A percentile compares a stretch with the other conserved stretches of the same genome.
Evolutionary conservation across 2,888 invertebrate genomes (phyloP).

Genomic region (Pseudococcus jackbeardsleyi): DNA sequence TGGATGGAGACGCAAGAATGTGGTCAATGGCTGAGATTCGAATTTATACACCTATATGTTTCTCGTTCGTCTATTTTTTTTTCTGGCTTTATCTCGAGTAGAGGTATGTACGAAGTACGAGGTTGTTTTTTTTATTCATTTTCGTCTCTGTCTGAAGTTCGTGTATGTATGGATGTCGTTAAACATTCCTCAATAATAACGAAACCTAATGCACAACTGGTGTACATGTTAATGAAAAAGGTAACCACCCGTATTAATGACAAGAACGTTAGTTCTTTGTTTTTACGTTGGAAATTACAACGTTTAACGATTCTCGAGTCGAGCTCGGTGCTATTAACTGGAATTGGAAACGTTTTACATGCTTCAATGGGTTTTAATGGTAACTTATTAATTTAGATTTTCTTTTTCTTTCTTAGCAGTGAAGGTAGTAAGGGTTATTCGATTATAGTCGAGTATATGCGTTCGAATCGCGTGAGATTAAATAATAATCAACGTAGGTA

Average conservation of each 20-base stretch:
- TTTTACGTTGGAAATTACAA: constrained; percentile 25
- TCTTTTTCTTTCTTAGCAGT: background rate
- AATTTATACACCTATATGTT: background rate
- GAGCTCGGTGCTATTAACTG: background rate
- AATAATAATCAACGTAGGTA: background rate
- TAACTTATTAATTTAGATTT: constrained; percentile 27
- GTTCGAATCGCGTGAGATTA: background rate
- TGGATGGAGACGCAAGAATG: background rate
- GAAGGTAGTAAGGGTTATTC: background rate
- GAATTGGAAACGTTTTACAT: constrained; percentile 50
- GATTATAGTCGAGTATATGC: background rate
- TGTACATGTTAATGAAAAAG: constrained; percentile 54
- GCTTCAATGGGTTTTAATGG: constrained; percentile 21
- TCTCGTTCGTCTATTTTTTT: background rate
- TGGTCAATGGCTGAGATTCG: background rate
- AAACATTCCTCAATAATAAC: constrained; percentile 51
- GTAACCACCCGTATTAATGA: constrained; percentile 54
- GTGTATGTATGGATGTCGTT: background rate
- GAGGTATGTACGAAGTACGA: background rate
- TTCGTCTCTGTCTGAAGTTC: background rate
- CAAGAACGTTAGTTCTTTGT: constrained; percentile 35
- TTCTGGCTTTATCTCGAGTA: background rate
- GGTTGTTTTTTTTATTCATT: constrained; percentile 18
- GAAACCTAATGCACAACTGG: constrained; percentile 48
- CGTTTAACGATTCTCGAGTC: constrained; percentile 33